Evolutionary conservation across 2,797 vertebrate genomes (phyloP), one percentile per base, ranked within the genome.

Genomic region (Rhynchotus rufescens): DNA sequence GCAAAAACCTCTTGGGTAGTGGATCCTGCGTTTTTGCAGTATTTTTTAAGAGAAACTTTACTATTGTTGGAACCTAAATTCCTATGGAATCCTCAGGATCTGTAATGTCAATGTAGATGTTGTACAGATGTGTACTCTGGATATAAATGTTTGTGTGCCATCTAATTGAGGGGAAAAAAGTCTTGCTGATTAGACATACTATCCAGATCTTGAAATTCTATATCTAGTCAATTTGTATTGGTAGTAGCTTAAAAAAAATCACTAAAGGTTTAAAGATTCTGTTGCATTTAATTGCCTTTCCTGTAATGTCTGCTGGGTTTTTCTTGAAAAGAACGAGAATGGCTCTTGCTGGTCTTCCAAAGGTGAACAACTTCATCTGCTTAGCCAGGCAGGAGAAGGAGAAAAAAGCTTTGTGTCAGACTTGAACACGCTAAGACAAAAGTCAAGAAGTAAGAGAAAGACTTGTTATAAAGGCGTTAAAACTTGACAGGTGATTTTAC

Each of bases 231-330:
- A 38, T 76, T 69, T 84, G 34, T 72, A 61, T 71, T 54, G 28
- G 64, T 74, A 65, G 40, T 51, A 57, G 28, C 4, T 71, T 87
- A 76, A 49, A 69, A 69, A 87, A 88, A 82, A 80, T 74, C 6
- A 15, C 59, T 76, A 7, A 10, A 64, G 57, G 26, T 59, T 92
- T 73, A 7, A 11, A 64, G 57, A 23, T 59, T 92, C 26, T 80
- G 32, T 66, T 93, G 61, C n/a, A 73, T 89, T 79, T 93, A 92
- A 89, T 90, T 80, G n/a, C 23, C 49, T 94, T 91, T 91, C 15
- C 47, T 71, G 12, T 56, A 71, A 64, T 26, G 30, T 51, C 76
- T 89, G 38, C 68, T 79, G 15, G 28, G 16, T 17, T 17, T 44
- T 89, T 86, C 79, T 72, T 40, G 57, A 57, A 74, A 77, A 36